Evolutionary conservation across 1,140 invertebrate genomes (phyloP), one percentile per base, ranked within the genome.

Genomic region (Tetranychus cinnabarinus): DNA sequence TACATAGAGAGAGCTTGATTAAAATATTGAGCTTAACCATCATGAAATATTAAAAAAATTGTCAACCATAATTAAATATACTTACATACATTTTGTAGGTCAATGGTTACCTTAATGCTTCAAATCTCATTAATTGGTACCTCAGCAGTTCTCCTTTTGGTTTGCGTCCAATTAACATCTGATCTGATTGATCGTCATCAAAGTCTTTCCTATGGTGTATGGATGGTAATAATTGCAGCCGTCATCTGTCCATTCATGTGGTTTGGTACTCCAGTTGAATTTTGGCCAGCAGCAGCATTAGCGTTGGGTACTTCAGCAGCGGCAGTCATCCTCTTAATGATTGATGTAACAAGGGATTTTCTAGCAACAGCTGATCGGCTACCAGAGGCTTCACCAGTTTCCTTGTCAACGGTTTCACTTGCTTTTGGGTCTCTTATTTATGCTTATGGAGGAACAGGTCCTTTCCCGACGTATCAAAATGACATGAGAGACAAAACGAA

Each of bases 251-350:
- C 82, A 0, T 68, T 80, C 1, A 78, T 81, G 65, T 81, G 82
- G 73, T 74, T 83, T 1, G 82, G 81, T 46, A 79, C 81, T 6
- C 83, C 83, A 2, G 81, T 81, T 68, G 80, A 84, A 65, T 82
- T 83, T 70, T 78, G 79, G 82, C 60, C 55, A 23, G 60, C 60
- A 8, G 50, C 39, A 12, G 60, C 60, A 15, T 12, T 33, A 6
- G 55, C 46, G 10, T 15, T 46, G 2, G 35, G 50, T 5, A 61
- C 60, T 7, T 39, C 60, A 34, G 8, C 46, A 15, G 33, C 46
- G 8, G 50, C 37, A 2, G 52, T 61, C 3, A 2, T 55, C 7
- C 15, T 61, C 13, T 6, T 61, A n/a, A 7, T 66, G 42, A 60
- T 48, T 36, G 60, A 63, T 48, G 52, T 62, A 45, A 48, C 23